Conservation (phyloP, 2,113 vertebrate genomes). For the Perca fluviatilis region DNA sequence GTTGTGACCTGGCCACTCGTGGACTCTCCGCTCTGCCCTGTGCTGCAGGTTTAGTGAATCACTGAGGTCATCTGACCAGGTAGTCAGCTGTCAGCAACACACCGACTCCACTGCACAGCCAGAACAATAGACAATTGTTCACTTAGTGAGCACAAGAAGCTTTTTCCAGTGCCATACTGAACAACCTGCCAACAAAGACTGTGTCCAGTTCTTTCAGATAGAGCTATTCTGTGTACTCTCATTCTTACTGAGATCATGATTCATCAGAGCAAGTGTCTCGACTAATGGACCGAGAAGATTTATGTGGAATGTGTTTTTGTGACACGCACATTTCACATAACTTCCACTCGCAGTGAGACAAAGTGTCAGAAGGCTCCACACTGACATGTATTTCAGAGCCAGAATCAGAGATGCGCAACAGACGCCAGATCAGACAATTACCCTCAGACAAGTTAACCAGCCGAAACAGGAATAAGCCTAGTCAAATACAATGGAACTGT, state of each 20-base stretch:
- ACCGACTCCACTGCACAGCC: constrained; percentile 29
- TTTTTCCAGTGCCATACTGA: constrained; percentile 33
- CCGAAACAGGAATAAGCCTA: constrained; percentile 51
- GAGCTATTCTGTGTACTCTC: constrained; percentile 54
- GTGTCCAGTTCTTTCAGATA: constrained; percentile 6
- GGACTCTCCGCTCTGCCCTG: constrained; percentile 37
- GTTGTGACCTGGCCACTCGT: constrained; percentile 24
- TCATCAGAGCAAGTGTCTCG: constrained; percentile 68
- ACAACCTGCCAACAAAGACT: constrained; percentile 52
- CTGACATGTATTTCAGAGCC: constrained; percentile 69
- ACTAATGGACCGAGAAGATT: constrained; percentile 73
- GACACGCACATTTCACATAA: constrained; percentile 66
- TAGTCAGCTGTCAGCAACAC: constrained; percentile 48
- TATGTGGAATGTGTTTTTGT: constrained; percentile 74
- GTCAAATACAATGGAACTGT: constrained; percentile 59
- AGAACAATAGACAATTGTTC: constrained; percentile 69
- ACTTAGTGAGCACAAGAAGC: constrained; percentile 44
- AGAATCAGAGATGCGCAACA: constrained; percentile 71
- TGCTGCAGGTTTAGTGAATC: constrained; percentile 47
- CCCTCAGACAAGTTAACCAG: constrained; percentile 76
- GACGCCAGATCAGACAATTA: constrained; percentile 77
- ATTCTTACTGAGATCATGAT: constrained; percentile 69
- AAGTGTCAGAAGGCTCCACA: constrained; percentile 62
- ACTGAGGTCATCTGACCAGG: constrained; percentile 60
- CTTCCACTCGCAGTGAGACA: constrained; percentile 59